These are phyloP conservation scores for Anser brachyrhynchus DNA, from an alignment of 2,113 vertebrate genomes.

Conservation along the genomic window DNA sequence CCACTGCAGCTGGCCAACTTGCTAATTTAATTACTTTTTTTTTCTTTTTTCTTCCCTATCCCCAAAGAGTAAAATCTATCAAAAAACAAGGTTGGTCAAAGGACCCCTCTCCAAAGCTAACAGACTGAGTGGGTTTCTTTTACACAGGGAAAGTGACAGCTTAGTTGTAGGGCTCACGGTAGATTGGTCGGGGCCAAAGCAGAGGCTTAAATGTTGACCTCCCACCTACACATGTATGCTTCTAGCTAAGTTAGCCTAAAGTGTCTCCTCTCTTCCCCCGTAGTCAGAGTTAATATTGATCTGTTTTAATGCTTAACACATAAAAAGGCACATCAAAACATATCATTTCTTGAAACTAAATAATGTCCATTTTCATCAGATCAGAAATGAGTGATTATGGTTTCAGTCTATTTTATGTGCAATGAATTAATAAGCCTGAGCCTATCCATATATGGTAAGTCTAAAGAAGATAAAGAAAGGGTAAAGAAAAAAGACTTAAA, in stretches of 20 bases:
- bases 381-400: neutral
- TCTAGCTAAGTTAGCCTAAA: rapidly evolving
- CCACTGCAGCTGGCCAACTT: conserved; percentile 35
- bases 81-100: neutral
- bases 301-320: neutral
- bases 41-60: neutral
- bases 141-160: neutral
- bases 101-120: conserved; percentile 20
- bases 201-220: neutral
- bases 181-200: neutral
- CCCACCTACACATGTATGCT: neutral
- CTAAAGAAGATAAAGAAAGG: neutral
- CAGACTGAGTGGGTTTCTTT: neutral
- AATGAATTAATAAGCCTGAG: neutral
- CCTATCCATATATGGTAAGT: neutral
- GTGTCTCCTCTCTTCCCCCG: neutral
- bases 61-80: conserved; percentile 7
- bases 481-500: neutral
- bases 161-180: neutral
- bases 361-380: neutral
- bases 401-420: neutral
- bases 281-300: neutral
- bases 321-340: rapidly evolving
- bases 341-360: neutral
- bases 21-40: conserved; percentile 45